Evolutionary conservation across 2,113 vertebrate species (phyloP).

Genomic region (Zapus hudsonius): DNA sequence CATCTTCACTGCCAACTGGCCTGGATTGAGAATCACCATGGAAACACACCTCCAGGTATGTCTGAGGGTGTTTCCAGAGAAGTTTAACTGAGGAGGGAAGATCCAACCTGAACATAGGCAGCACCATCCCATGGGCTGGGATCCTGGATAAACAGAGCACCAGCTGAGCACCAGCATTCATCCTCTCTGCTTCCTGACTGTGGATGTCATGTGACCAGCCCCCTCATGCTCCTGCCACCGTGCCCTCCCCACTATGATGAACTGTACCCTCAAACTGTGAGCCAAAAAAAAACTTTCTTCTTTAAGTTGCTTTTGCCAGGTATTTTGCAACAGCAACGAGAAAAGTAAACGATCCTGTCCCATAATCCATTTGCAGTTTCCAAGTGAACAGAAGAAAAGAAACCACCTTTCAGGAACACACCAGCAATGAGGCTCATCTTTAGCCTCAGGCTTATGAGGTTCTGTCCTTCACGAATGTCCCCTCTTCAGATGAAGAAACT

Average conservation of each 20-base stretch:
- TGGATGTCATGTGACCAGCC: too few relatives aligned
- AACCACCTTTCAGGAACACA: accelerated
- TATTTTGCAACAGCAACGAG: background rate
- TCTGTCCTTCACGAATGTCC: background rate
- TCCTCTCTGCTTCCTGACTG: background rate
- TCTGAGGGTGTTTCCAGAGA: background rate
- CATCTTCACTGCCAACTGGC: background rate
- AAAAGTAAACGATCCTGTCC: background rate
- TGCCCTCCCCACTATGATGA: too few relatives aligned
- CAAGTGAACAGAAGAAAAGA: background rate
- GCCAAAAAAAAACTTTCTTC: background rate
- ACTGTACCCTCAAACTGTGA: background rate
- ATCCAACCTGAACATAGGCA: too few relatives aligned
- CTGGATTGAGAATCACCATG: too few relatives aligned
- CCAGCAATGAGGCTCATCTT: accelerated
- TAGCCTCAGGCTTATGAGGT: accelerated
- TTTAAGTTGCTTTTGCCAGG: background rate
- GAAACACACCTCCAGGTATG: background rate
- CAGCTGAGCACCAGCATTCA: background rate
- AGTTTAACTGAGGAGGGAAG: background rate
- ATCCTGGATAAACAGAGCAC: background rate
- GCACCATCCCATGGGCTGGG: background rate
- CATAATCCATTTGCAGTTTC: background rate
- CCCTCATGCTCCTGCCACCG: background rate
- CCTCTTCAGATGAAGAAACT: background rate